Percentiles rank a stretch among this genome's conserved stretches.
Evolutionary conservation across 2,888 invertebrate species (phyloP).

Genomic region (Diploptera punctata): DNA sequence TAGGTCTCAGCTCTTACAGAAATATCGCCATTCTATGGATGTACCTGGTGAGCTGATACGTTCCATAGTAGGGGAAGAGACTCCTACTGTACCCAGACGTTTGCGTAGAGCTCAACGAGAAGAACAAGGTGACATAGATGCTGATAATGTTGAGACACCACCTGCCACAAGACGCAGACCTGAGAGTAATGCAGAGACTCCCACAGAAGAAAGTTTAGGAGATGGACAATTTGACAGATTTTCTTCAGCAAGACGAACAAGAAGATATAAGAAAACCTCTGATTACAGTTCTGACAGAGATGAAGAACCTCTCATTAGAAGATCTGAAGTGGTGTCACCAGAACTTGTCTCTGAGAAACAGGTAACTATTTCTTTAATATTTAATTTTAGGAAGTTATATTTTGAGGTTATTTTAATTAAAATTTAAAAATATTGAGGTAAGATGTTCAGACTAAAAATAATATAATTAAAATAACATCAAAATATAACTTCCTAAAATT

Average conservation of each 20-base stretch:
- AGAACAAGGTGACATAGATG: slow-evolving; percentile 70
- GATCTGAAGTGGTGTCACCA: slow-evolving; percentile 49
- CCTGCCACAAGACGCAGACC: slow-evolving; percentile 74
- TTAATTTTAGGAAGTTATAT: too few relatives aligned
- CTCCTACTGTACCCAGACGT: slow-evolving; percentile 47
- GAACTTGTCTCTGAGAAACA: slow-evolving; percentile 61
- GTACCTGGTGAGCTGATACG: slow-evolving; percentile 42
- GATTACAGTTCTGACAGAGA: slow-evolving; percentile 49
- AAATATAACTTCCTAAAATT: too few relatives aligned
- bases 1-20: slow-evolving; percentile 33
- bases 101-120: slow-evolving; percentile 41
- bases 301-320: slow-evolving; percentile 58
- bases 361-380: too few relatives aligned
- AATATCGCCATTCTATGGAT: slow-evolving; percentile 40
- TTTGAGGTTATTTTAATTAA: too few relatives aligned
- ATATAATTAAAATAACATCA: too few relatives aligned
- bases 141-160: slow-evolving; percentile 90
- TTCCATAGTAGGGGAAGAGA: slow-evolving; percentile 51
- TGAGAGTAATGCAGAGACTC: slow-evolving; percentile 50
- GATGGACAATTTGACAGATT: slow-evolving; percentile 83
- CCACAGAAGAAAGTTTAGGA: slow-evolving; percentile 44
- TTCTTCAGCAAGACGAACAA: slow-evolving; percentile 80
- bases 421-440: too few relatives aligned
- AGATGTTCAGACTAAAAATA: too few relatives aligned
- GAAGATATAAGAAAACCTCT: slow-evolving; percentile 71